Evolutionary conservation across 1,140 invertebrate species (phyloP), one percentile per base, ranked within the genome.

Genomic region (Pemphigus obesinymphae): DNA sequence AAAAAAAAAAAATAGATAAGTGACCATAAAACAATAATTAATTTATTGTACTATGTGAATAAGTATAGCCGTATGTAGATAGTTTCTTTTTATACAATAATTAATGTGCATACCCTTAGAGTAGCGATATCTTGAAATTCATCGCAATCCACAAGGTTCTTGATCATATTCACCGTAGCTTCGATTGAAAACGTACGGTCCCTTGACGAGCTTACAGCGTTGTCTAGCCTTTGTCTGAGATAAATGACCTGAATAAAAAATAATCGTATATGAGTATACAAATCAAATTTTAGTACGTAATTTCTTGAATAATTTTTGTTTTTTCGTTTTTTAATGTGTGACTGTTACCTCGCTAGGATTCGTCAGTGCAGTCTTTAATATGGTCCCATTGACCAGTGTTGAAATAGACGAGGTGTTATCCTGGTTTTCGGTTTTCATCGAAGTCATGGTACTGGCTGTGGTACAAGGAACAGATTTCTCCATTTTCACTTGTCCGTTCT

Each of bases 71-170:
- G 37, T 8, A 40, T 5, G 37, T 40, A 40, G 8, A 5, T 40
- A 5, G 37, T 40, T 40, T 3, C 37, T 40, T 5, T 40, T 8
- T 3, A 5, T 8, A 40, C 8, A 40, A 40, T 8, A 40, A 40
- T 40, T 5, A 40, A 40, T 40, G 37, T 13, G 10, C 26, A 84
- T 87, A 91, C 91, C 87, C 89, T 89, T 82, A 92, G 90, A 82
- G 95, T 96, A 20, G 96, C 95, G 84, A 97, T 96, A 86, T 97
- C 95, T 88, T 96, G 95, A 90, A 97, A 96, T 85, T 96, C 95
- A 88, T 97, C 96, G 88, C 95, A 97, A 87, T 97, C 95, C 87
- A 97, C 95, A 68, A 97, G 89, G 73, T 93, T 93, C 87, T 94
- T 92, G 85, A 97, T 96, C 93, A 96, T 95, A 84, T 91, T 91